phyloP scores from a whole-genome alignment of 2,797 vertebrate genomes.

The Sphenodon punctatus region DNA sequence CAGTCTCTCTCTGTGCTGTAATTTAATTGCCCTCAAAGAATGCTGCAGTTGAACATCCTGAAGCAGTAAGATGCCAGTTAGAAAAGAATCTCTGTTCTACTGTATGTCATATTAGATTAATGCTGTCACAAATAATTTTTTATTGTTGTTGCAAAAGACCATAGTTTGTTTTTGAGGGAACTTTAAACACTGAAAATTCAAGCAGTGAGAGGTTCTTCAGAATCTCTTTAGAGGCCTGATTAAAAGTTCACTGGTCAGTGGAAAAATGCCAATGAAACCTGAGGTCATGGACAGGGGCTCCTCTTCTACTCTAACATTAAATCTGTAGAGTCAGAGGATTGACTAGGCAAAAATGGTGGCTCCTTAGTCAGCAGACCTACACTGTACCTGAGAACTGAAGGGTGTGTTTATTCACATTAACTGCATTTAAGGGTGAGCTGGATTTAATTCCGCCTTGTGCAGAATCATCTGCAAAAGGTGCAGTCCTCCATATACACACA shows the following conservation, averaged over 20 bases:
- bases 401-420: neutral
- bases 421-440: neutral
- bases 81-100: neutral
- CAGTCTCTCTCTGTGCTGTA: neutral
- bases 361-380: neutral
- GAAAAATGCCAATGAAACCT: too few species aligned
- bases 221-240: rapidly evolving
- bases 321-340: neutral
- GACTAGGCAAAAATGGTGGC: neutral
- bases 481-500: too few species aligned
- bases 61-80: slow-evolving; percentile 7
- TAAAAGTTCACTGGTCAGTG: too few species aligned
- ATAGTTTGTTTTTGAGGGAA: neutral
- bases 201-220: rapidly evolving
- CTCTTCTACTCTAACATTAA: neutral
- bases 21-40: too few species aligned
- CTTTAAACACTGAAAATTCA: neutral
- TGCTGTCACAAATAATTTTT: neutral
- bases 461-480: too few species aligned
- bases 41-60: rapidly evolving
- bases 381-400: neutral
- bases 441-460: neutral
- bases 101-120: neutral
- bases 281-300: neutral
- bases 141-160: neutral